Percentiles rank a stretch among this genome's conserved stretches.
phyloP scores from a whole-genome alignment of 2,113 vertebrate species.

The Glareola pratincola region DNA sequence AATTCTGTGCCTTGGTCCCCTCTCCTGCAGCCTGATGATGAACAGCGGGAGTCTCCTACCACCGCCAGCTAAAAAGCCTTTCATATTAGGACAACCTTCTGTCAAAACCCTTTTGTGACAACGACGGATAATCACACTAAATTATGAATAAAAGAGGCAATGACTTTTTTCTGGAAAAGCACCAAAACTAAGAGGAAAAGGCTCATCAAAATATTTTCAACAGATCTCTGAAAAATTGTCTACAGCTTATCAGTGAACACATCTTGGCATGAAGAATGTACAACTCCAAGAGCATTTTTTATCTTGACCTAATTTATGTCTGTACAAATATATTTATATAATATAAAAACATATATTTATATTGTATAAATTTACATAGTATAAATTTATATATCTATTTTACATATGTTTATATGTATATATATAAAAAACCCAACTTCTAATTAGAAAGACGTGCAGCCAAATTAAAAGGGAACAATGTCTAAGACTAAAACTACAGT shows the following conservation, averaged over 20 bases:
- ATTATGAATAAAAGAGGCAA: neutral
- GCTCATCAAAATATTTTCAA: neutral
- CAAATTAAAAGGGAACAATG: neutral
- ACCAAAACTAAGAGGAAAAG: neutral
- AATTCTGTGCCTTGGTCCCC: neutral
- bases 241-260: neutral
- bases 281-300: neutral
- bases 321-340: neutral
- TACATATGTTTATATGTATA: neutral
- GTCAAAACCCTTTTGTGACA: neutral
- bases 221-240: neutral
- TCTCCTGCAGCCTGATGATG: neutral
- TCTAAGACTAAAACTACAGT: neutral
- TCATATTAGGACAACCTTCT: neutral
- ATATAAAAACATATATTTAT: neutral
- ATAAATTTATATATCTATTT: neutral
- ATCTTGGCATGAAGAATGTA: neutral
- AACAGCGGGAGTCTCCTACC: neutral
- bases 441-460: neutral
- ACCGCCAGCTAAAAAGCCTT: neutral
- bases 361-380: neutral
- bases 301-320: neutral
- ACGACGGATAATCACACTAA: neutral
- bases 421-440: neutral
- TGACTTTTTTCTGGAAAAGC: neutral